These are phyloP conservation scores for Antennarius maculatus DNA, from an alignment of 2,797 vertebrate genomes.

Conservation along the genomic window DNA sequence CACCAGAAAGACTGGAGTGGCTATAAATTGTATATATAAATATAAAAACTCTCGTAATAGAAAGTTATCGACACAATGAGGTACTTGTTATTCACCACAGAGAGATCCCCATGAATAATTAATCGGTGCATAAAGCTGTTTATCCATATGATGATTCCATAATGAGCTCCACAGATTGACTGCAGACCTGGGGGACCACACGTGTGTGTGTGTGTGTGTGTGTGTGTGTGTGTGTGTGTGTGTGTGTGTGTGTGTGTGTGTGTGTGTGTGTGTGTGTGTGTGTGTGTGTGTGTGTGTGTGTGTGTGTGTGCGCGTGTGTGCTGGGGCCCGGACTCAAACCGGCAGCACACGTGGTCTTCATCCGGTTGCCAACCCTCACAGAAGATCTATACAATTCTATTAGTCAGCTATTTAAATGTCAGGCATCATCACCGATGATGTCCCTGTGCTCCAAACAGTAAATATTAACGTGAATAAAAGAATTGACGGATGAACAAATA, in stretches of 20 bases:
- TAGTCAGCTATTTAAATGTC: too few species aligned
- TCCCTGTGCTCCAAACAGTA: too few species aligned
- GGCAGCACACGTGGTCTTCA: conserved; percentile 22
- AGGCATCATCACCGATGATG: too few species aligned
- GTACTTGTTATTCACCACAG: conserved; percentile 32
- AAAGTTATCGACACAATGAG: conserved; percentile 15
- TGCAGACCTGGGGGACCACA: too few species aligned
- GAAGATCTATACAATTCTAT: not conserved
- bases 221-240: too few species aligned
- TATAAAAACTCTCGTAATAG: not conserved
- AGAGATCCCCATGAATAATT: conserved; percentile 46
- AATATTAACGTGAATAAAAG: too few species aligned
- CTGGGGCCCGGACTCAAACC: conserved; percentile 31
- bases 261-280: conserved; percentile 1
- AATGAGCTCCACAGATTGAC: conserved; percentile 35
- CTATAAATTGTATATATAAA: too few species aligned
- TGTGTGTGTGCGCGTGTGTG: conserved; percentile 1
- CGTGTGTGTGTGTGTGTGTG: too few species aligned
- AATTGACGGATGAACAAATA: too few species aligned
- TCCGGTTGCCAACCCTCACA: conserved; percentile 32
- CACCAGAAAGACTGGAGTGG: not conserved
- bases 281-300: too few species aligned
- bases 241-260: too few species aligned
- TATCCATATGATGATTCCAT: conserved; percentile 42
- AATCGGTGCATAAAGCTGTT: conserved; percentile 26